A percentile compares a stretch with the other conserved stretches of the same genome.
Conservation (phyloP, 2,888 invertebrate species). For the Chymomyza procnemis region DNA sequence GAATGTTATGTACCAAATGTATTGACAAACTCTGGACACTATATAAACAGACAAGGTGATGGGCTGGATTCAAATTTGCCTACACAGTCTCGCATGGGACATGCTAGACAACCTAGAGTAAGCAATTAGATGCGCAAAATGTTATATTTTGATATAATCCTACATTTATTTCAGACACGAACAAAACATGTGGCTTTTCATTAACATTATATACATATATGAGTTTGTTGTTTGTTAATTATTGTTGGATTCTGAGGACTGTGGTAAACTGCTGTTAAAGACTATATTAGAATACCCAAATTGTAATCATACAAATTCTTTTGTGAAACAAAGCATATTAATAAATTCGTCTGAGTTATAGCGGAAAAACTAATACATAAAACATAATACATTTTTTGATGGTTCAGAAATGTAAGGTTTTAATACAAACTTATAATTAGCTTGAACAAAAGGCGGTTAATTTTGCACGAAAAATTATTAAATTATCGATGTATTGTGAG, state of each 20-base stretch:
- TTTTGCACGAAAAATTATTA: no score
- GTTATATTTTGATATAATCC: no score
- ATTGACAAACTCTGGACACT: not conserved
- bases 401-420: no score
- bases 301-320: not conserved
- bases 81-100: constrained; percentile 30
- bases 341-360: not conserved
- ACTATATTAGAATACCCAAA: not conserved
- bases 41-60: not conserved
- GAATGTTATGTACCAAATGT: not conserved
- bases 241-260: constrained; percentile 13
- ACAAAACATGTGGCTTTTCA: not conserved
- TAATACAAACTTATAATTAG: no score
- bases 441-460: no score
- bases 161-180: constrained; percentile 14
- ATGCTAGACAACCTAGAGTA: constrained; percentile 31
- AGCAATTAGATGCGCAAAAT: not conserved
- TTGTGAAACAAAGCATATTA: not conserved
- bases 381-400: no score
- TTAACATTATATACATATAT: not conserved
- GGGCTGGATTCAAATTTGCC: not conserved
- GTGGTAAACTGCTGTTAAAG: not conserved
- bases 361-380: no score
- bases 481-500: no score
- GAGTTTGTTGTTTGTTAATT: constrained; percentile 3